Conservation (phyloP, 2,888 invertebrate genomes). For the Plagiodera versicolora region DNA sequence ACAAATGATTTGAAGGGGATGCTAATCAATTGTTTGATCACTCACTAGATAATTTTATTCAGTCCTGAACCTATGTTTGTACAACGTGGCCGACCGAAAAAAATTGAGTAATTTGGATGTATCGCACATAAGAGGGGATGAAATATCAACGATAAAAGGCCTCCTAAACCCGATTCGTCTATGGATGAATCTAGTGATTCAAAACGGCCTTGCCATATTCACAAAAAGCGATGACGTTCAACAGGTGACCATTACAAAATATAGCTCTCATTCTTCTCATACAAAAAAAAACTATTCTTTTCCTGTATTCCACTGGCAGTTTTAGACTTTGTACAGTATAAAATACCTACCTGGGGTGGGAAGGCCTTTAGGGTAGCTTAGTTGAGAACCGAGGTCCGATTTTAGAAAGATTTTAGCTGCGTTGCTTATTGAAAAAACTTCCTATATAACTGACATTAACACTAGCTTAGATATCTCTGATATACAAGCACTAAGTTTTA, state of each 20-base stretch:
- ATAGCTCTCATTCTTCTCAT: neutral
- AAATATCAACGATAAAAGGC: conserved; percentile 49
- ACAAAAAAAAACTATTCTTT: too few species aligned
- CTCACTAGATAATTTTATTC: conserved; percentile 21
- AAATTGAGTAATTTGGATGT: conserved; percentile 30
- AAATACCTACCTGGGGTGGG: too few species aligned
- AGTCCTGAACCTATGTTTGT: conserved; percentile 59
- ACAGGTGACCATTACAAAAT: conserved; percentile 45
- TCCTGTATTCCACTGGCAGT: too few species aligned
- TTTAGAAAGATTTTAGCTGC: too few species aligned
- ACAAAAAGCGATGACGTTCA: conserved; percentile 54
- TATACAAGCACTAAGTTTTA: too few species aligned
- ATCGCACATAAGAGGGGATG: conserved; percentile 37
- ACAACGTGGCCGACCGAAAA: conserved; percentile 46
- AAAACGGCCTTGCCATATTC: conserved; percentile 55
- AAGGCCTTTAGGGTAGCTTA: too few species aligned
- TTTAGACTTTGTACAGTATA: too few species aligned
- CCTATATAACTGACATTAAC: too few species aligned
- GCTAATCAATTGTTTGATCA: neutral
- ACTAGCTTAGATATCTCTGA: too few species aligned
- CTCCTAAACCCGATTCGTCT: conserved; percentile 52
- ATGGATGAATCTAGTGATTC: conserved; percentile 54
- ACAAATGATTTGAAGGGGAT: too few species aligned
- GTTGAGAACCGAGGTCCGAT: too few species aligned
- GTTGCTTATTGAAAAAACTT: too few species aligned